Percentiles rank a stretch among this genome's conserved stretches.
These are phyloP conservation scores for Trichogramma evanescens DNA, from an alignment of 2,888 invertebrate genomes.

Conservation along the genomic window DNA sequence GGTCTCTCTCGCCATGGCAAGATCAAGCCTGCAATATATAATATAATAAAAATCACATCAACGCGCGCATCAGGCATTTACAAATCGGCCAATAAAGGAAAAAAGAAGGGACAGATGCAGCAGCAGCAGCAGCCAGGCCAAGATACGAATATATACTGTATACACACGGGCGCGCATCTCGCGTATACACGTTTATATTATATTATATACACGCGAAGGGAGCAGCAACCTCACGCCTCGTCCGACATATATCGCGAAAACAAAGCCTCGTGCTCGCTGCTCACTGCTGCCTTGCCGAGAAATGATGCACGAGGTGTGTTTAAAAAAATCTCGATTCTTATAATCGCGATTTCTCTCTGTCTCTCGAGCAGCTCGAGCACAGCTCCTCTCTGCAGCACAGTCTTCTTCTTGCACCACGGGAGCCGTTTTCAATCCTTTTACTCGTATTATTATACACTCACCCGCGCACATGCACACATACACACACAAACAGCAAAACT, in stretches of 20 bases:
- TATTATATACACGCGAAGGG: no score
- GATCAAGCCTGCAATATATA: no score
- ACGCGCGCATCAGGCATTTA: no score
- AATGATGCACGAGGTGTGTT: constrained; percentile 48
- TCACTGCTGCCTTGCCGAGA: constrained; percentile 17
- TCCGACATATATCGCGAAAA: constrained; percentile 22
- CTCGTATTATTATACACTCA: constrained; percentile 8
- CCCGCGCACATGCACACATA: constrained; percentile 11
- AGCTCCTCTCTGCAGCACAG: background rate
- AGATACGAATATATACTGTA: no score
- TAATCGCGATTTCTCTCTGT: constrained; percentile 5
- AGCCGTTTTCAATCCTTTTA: constrained; percentile 37
- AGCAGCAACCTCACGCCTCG: no score
- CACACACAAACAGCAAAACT: constrained; percentile 7
- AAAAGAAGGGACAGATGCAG: no score
- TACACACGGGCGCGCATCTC: no score
- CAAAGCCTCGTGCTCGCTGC: constrained; percentile 30
- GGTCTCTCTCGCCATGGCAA: no score
- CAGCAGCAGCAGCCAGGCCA: no score
- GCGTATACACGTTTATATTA: no score
- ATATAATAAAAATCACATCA: no score
- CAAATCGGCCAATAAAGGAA: no score
- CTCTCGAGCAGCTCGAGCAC: background rate
- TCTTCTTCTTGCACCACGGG: constrained; percentile 36
- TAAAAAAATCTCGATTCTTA: constrained; percentile 43